A percentile compares a stretch with the other conserved stretches of the same genome.
Evolutionary conservation across 2,888 invertebrate species (phyloP).

Genomic region (Dasysyrphus tricinctus): DNA sequence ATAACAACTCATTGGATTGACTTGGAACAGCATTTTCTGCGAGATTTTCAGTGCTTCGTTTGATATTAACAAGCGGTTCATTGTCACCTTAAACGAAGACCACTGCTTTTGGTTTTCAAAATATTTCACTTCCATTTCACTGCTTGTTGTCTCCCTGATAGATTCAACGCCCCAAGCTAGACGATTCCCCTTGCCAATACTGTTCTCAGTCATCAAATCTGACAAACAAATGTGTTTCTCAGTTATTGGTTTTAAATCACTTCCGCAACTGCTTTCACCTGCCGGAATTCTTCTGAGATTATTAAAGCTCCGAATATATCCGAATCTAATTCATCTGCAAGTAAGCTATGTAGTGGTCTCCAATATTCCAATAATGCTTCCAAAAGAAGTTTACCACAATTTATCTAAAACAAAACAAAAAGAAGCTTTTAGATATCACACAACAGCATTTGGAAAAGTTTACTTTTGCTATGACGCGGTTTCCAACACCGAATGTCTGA

Average conservation of each 20-base stretch:
- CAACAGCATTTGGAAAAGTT: too few relatives aligned
- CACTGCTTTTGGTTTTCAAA: constrained; percentile 82
- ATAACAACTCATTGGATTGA: constrained; percentile 13
- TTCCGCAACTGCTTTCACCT: constrained; percentile 8
- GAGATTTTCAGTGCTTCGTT: constrained; percentile 83
- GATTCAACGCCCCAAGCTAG: constrained; percentile 83
- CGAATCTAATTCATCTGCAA: constrained; percentile 88
- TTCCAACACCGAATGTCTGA: constrained; percentile 87
- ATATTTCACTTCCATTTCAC: constrained; percentile 79
- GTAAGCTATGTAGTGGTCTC: constrained; percentile 89
- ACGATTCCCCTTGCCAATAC: constrained; percentile 80
- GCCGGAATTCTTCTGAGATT: constrained; percentile 29
- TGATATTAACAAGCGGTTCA: constrained; percentile 87
- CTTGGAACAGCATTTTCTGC: constrained; percentile 48
- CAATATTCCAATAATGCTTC: constrained; percentile 98
- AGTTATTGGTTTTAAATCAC: constrained; percentile 68
- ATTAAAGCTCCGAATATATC: constrained; percentile 85
- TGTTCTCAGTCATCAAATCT: constrained; percentile 82
- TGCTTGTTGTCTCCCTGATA: constrained; percentile 81
- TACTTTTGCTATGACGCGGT: constrained; percentile 82
- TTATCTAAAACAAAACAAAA: constrained; percentile 86
- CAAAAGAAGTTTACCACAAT: constrained; percentile 96
- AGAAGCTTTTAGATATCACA: background rate
- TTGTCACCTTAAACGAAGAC: constrained; percentile 89
- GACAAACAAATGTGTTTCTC: constrained; percentile 81